Base-by-base conservation (phyloP, 2,797 vertebrate genomes). In the Enteromius unitaeniatus region DNA sequence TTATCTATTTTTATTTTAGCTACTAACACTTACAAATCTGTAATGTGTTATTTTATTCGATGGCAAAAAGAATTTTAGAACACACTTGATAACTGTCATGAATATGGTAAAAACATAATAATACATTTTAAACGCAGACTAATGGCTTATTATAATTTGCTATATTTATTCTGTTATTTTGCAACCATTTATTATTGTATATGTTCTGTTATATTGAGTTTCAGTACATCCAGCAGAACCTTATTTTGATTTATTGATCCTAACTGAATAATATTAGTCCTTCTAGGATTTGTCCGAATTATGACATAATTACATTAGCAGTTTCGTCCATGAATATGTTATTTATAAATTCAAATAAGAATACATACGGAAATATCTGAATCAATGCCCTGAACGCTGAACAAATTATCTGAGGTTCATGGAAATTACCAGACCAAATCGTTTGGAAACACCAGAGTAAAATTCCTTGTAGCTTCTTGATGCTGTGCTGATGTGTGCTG, bases 401-500 rank as follows among this genome's bases (percentile, higher is more conserved):
- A 23, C 4, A 13, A 26, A n/a, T 23, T 19, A 53, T 34, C 26
- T 62, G 14, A 6, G 8, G 51, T 65, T 47, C 19, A 45, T 42
- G 26, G 21, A 79, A 34, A 11, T 79, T 15, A 23, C 10, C 10
- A 9, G 62, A 78, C 2, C 17, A 70, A 13, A 47, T 77, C 86
- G 85, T 77, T 68, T 47, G 67, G 67, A 78, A 60, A 74, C 82
- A 37, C 78, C 87, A 34, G 68, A 79, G 49, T 88, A 34, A 17
- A n/a, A 49, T 77, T 26, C 85, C 72, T 83, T 87, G 69, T 28
- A 73, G 42, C 65, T 69, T 53, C 75, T 81, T 81, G 79, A 81
- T 82, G 79, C 74, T 68, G 84, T 45, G 86, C 70, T 31, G 49
- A 74, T 84, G 62, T 83, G 68, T 91, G 89, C 88, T 85, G 53